Evolutionary conservation across 2,888 invertebrate species (phyloP), one percentile per base, ranked within the genome.

Genomic region (Neocrepidodera transversa): DNA sequence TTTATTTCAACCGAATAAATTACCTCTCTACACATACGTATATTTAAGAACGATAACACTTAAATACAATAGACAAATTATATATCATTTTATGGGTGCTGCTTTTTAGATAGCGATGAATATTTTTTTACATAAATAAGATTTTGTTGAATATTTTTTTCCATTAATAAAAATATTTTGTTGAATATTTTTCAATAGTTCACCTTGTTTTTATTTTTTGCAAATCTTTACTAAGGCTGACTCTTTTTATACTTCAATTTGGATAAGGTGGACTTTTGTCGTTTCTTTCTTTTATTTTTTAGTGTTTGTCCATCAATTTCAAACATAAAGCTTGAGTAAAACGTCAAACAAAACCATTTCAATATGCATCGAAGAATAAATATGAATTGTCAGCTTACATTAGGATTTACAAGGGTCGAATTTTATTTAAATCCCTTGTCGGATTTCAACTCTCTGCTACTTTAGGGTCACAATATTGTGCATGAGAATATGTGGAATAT

Each of bases 311-410:
- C 35, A 54, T 54, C 54, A 54, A 36, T 45, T 26, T 26, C 14
- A 36, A 35, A 45, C 26, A 54, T 47, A 54, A 54, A 47, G 45
- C 54, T 20, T 20, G 35, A 45, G 36, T 35, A 13, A 45, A 28
- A 54, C 54, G 45, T 54, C 54, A 54, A 45, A 54, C 47, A 54
- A 54, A 54, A 47, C 36, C 54, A 23, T 45, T 54, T 45, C 54
- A 54, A 54, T 54, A 54, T 54, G 45, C 54, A 54, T 54, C 54
- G 36, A 8, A 49, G 56, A 62, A 45, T 60, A 58, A n/a, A 65
- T 61, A 61, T 61, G 55, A 55, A 61, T 62, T 64, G 65, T 60
- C 65, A 60, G 57, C 35, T 62, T 52, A 42, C 54, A 62, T 64
- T 62, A 62, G 62, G 62, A 58, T 63, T 65, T 62, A 50, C 55